Conservation (phyloP, 2,113 vertebrate genomes). For the Apteryx owenii region DNA sequence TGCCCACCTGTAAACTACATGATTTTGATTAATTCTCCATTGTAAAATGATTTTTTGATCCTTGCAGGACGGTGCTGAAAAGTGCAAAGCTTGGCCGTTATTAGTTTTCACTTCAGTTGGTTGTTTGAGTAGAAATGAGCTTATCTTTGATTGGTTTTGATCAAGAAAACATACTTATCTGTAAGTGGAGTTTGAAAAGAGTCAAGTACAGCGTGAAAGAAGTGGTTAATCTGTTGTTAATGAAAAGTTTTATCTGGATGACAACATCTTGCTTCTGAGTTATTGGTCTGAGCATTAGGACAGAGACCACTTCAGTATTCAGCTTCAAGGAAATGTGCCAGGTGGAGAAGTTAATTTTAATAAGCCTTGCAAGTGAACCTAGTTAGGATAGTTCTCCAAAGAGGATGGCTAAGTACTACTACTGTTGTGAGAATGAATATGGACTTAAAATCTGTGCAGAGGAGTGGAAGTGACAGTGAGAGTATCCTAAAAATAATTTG, state of each 20-base stretch:
- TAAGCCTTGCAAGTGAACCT: background rate
- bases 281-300: slow-evolving; percentile 27
- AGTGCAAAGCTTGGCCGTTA: background rate
- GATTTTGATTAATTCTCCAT: background rate
- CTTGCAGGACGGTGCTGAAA: background rate
- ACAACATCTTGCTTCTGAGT: slow-evolving; percentile 31
- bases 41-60: background rate
- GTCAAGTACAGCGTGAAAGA: slow-evolving; percentile 11
- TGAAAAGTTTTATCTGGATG: slow-evolving; percentile 57
- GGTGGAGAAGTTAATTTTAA: background rate
- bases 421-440: background rate
- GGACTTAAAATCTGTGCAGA: background rate
- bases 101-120: slow-evolving; percentile 1
- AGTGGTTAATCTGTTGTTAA: slow-evolving; percentile 49
- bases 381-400: slow-evolving; percentile 23
- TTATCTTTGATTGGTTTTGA: slow-evolving; percentile 58
- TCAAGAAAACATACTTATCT: slow-evolving; percentile 65
- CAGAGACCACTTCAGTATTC: slow-evolving; percentile 18
- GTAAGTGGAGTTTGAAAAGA: slow-evolving; percentile 58
- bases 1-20: background rate
- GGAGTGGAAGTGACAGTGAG: background rate
- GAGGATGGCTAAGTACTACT: background rate
- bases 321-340: background rate
- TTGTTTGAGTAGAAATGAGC: slow-evolving; percentile 29
- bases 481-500: slow-evolving; percentile 36